A percentile compares a stretch with the other conserved stretches of the same genome.
Evolutionary conservation across 1,140 invertebrate species (phyloP).

Genomic region (Atopsyche davidsoni): DNA sequence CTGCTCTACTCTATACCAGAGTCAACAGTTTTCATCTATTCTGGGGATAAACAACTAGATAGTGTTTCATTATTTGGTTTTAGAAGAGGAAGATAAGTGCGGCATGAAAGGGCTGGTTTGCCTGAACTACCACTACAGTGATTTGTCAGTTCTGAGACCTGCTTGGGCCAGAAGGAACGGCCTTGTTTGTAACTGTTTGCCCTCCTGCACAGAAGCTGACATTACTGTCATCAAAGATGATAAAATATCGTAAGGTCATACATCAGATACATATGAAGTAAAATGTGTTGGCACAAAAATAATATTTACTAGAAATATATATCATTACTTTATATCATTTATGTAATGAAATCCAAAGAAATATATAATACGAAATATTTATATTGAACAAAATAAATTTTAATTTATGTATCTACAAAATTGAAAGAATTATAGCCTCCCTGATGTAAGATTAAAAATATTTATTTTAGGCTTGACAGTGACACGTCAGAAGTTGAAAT

Average conservation of each 20-base stretch:
- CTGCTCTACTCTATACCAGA: background rate
- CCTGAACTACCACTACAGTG: conserved; percentile 51
- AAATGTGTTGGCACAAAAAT: background rate
- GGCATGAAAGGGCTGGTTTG: conserved; percentile 52
- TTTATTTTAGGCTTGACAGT: conserved; percentile 1
- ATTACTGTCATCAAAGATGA: conserved; percentile 50
- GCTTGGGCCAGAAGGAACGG: conserved; percentile 41
- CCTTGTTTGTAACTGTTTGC: conserved; percentile 52
- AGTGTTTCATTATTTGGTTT: conserved; percentile 1
- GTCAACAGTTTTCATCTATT: background rate
- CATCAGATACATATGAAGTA: background rate
- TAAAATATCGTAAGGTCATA: conserved; percentile 34
- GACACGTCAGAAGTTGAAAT: conserved; percentile 44
- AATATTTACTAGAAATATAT: background rate
- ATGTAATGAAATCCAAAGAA: background rate
- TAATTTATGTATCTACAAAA: background rate
- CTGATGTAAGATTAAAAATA: background rate
- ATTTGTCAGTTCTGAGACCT: conserved; percentile 52
- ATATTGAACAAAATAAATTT: background rate
- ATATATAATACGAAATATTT: background rate
- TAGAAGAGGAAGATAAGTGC: conserved; percentile 41
- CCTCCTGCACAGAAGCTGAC: conserved; percentile 56
- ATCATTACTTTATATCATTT: background rate
- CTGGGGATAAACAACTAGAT: background rate
- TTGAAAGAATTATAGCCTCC: background rate